phyloP scores from a whole-genome alignment of 2,888 invertebrate genomes.

The Drosophila anomalata region DNA sequence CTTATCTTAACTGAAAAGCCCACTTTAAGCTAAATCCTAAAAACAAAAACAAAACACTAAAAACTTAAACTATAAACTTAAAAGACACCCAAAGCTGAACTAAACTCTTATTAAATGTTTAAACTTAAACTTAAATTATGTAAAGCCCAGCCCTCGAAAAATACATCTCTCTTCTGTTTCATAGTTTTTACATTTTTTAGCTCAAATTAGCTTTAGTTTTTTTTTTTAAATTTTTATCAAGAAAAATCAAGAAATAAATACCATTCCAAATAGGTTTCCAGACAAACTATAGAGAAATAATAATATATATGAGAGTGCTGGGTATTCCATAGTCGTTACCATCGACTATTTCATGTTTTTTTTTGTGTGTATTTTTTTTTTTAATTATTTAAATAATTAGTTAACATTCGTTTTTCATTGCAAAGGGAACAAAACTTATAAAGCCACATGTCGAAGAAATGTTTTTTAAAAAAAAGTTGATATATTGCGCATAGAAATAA shows the following conservation, averaged over 20 bases:
- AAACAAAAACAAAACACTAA: slow-evolving; percentile 1
- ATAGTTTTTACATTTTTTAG: neutral
- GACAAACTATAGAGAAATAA: neutral
- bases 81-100: slow-evolving; percentile 26
- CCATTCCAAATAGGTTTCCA: slow-evolving; percentile 1
- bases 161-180: neutral
- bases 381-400: slow-evolving; percentile 17
- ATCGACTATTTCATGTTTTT: slow-evolving; percentile 2
- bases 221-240: neutral
- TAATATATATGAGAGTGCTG: slow-evolving; percentile 1
- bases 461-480: slow-evolving; percentile 35
- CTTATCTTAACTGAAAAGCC: slow-evolving; percentile 23
- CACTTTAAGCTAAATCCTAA: slow-evolving; percentile 10
- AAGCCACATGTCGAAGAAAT: slow-evolving; percentile 44
- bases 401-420: slow-evolving; percentile 59
- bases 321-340: neutral
- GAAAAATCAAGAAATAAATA: neutral
- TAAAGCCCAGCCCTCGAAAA: slow-evolving; percentile 6
- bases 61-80: slow-evolving; percentile 4
- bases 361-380: neutral
- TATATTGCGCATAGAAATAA: slow-evolving; percentile 38
- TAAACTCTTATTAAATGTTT: slow-evolving; percentile 3
- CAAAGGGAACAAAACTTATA: slow-evolving; percentile 65
- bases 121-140: neutral
- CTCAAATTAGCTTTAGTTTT: slow-evolving; percentile 1